Evolutionary conservation across 92 coral and sea anemone species (phyloP).

Genomic region (Palythoa heliodiscus): DNA sequence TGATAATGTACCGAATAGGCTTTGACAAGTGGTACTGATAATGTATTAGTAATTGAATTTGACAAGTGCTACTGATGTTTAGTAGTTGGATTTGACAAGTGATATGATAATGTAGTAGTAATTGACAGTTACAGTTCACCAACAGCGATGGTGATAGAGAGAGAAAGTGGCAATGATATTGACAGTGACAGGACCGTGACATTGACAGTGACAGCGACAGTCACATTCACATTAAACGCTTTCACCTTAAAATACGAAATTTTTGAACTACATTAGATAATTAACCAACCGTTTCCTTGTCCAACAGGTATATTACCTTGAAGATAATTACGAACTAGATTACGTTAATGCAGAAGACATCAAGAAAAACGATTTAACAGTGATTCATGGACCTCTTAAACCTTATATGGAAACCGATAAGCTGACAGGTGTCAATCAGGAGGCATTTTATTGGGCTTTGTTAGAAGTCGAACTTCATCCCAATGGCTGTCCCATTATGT

Average conservation of each 20-base stretch:
- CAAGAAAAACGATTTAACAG: constrained; percentile 40
- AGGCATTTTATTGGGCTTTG: constrained; percentile 77
- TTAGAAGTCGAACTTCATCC: constrained; percentile 80
- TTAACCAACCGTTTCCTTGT: background rate
- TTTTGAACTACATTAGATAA: background rate
- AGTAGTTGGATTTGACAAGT: too few species aligned
- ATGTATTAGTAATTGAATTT: too few species aligned
- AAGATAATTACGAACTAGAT: constrained; percentile 38
- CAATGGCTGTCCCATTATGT: constrained; percentile 61
- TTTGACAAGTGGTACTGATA: too few species aligned
- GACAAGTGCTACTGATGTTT: too few species aligned
- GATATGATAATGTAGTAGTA: too few species aligned
- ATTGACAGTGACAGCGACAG: background rate
- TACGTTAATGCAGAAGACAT: constrained; percentile 47
- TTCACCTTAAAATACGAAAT: background rate
- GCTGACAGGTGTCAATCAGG: constrained; percentile 67
- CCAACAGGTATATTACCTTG: constrained; percentile 70
- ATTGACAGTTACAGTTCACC: too few species aligned
- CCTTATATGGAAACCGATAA: constrained; percentile 68
- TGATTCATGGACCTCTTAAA: constrained; percentile 76
- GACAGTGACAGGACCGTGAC: background rate
- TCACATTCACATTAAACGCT: too few species aligned
- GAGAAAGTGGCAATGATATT: background rate
- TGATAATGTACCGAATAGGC: too few species aligned
- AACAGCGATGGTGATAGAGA: background rate